Evolutionary conservation across 2,888 invertebrate species (phyloP).

Genomic region (Candidula unifasciata): DNA sequence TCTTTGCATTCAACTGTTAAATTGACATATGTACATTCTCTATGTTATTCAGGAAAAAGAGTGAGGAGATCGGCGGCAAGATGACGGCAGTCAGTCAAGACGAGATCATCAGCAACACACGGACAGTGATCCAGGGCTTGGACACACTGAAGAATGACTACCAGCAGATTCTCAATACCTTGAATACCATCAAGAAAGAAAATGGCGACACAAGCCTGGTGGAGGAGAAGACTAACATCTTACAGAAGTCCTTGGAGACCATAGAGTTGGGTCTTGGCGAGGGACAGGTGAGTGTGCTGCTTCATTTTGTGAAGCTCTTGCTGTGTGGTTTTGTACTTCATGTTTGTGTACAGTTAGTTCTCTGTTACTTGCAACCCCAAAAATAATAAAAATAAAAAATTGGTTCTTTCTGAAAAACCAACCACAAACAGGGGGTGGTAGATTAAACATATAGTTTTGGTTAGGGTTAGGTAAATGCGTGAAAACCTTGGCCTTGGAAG

Average conservation of each 20-base stretch:
- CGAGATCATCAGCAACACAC: constrained; percentile 96
- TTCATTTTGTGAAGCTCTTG: background rate
- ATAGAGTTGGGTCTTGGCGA: constrained; percentile 97
- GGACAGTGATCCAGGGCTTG: constrained; percentile 96
- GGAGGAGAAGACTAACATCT: constrained; percentile 89
- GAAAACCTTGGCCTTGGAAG: too few relatives aligned
- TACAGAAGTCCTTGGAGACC: constrained; percentile 95
- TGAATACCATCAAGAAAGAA: constrained; percentile 78
- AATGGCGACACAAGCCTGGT: constrained; percentile 76
- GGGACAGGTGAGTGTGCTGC: constrained; percentile 86
- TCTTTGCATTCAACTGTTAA: background rate
- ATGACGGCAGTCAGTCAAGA: constrained; percentile 99
- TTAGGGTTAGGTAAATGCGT: too few relatives aligned
- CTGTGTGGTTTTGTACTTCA: background rate
- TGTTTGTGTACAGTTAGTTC: too few relatives aligned
- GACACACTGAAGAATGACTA: constrained; percentile 97
- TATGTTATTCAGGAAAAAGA: constrained; percentile 88
- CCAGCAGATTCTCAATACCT: constrained; percentile 88
- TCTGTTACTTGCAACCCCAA: too few relatives aligned
- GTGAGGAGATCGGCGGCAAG: constrained; percentile 96
- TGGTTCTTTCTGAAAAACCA: too few relatives aligned
- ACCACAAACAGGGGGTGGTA: too few relatives aligned
- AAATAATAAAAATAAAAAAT: too few relatives aligned
- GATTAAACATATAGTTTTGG: too few relatives aligned
- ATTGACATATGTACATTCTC: background rate